Evolutionary conservation across 2,888 invertebrate species (phyloP).

Genomic region (Tetheella fluctuosa): DNA sequence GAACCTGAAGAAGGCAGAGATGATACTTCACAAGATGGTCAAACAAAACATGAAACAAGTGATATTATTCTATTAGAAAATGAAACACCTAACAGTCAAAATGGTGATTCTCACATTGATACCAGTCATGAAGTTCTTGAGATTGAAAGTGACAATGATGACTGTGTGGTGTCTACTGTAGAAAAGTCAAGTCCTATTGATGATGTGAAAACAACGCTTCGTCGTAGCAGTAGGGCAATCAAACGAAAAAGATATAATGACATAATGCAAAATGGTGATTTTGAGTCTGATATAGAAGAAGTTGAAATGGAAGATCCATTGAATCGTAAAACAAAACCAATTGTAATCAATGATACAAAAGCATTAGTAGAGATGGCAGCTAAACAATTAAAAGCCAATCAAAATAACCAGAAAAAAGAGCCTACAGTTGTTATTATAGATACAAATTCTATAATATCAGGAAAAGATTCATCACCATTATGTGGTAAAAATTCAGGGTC

Average conservation of each 20-base stretch:
- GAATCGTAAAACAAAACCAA: slow-evolving; percentile 61
- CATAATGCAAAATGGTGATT: slow-evolving; percentile 80
- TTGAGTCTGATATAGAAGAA: slow-evolving; percentile 87
- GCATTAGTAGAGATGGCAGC: slow-evolving; percentile 88
- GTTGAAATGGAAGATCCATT: slow-evolving; percentile 85
- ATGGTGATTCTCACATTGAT: slow-evolving; percentile 48
- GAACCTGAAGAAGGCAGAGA: slow-evolving; percentile 57
- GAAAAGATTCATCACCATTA: slow-evolving; percentile 85
- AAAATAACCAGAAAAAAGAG: slow-evolving; percentile 84
- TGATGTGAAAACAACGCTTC: slow-evolving; percentile 27
- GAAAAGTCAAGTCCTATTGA: slow-evolving; percentile 31
- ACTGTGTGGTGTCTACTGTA: slow-evolving; percentile 60
- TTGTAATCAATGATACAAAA: slow-evolving; percentile 89
- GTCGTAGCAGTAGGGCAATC: slow-evolving; percentile 69
- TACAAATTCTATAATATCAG: slow-evolving; percentile 86
- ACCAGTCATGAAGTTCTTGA: slow-evolving; percentile 68
- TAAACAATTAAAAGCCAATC: slow-evolving; percentile 65
- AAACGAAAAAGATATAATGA: slow-evolving; percentile 84
- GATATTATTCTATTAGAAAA: slow-evolving; percentile 56
- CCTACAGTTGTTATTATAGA: slow-evolving; percentile 91
- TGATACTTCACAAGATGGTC: slow-evolving; percentile 51
- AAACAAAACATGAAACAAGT: slow-evolving; percentile 44
- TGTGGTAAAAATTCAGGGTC: slow-evolving; percentile 54
- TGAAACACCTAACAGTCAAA: slow-evolving; percentile 48
- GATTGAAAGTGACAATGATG: slow-evolving; percentile 79